Evolutionary conservation across 2,113 vertebrate species (phyloP), one percentile per base, ranked within the genome.

Genomic region (Xerus inauris): DNA sequence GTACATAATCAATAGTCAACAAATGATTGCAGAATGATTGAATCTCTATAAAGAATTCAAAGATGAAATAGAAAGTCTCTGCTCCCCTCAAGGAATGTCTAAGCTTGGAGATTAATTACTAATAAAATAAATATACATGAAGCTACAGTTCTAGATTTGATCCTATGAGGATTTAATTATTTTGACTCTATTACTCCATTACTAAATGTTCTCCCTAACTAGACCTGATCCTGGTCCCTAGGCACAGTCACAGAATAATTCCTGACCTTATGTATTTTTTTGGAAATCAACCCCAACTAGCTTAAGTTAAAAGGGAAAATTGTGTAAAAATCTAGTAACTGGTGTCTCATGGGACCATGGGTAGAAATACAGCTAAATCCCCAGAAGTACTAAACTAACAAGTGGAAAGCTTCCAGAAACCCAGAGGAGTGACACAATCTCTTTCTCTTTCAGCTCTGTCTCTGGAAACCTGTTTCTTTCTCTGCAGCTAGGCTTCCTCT

Each of bases 81-180:
- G 49, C 35, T 30, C 71, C 54, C 20, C 20, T 87, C 9, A 32
- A 42, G n/a, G 45, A 19, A 85, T 71, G 94, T 94, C 57, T 45
- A 64, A 71, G 47, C 22, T 49, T 47, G 30, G 38, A 95, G 67
- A 73, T 87, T 91, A 42, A 79, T 69, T 82, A 22, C 64, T 47
- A 87, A 89, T 94, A 87, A 96, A 91, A 69, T 83, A 71, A 95
- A 84, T 57, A 75, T 54, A 96, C 77, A 62, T 62, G 16, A 93
- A 94, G 57, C 26, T 49, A n/a, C 5, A 71, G 12, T 51, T 96
- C 38, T 92, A 87, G 38, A 32, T 87, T 76, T 91, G 19, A 49
- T 64, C 59, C 79, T 32, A 40, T 79, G 22, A 22, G 49, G 22
- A 6, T 2, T 38, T 80, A 57, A 75, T 80, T 16, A 87, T 28